A percentile compares a stretch with the other conserved stretches of the same genome.
Evolutionary conservation across 2,113 vertebrate genomes (phyloP).

Genomic region (Tor tambroides): DNA sequence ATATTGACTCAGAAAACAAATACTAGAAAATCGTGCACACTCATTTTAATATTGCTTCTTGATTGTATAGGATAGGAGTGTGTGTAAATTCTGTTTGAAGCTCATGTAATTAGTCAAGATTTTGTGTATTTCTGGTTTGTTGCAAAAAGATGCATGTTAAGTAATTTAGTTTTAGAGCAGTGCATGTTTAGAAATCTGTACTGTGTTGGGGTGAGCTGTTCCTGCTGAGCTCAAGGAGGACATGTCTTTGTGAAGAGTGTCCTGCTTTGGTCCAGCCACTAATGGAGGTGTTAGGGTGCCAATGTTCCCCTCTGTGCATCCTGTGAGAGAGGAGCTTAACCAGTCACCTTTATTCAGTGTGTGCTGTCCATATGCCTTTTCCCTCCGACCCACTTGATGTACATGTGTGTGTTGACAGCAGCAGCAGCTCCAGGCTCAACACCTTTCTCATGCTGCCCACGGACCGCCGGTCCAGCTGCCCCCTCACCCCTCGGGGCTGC

Average conservation of each 20-base stretch:
- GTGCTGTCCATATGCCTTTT: constrained; percentile 37
- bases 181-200: neutral
- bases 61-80: neutral
- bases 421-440: constrained; percentile 97
- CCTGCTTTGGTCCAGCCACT: constrained; percentile 27
- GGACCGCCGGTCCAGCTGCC: constrained; percentile 93
- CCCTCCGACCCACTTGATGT: constrained; percentile 76
- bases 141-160: neutral
- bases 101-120: neutral
- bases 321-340: neutral
- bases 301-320: constrained; percentile 20
- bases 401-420: constrained; percentile 79
- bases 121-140: neutral
- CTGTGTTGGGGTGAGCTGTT: constrained; percentile 18
- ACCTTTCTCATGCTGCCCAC: constrained; percentile 93
- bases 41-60: neutral
- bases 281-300: constrained; percentile 42
- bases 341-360: too few species aligned
- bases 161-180: neutral
- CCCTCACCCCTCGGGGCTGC: constrained; percentile 90
- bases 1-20: neutral
- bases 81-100: neutral
- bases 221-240: constrained; percentile 16
- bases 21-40: neutral
- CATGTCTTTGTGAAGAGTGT: constrained; percentile 30